phyloP scores from a whole-genome alignment of 2,113 vertebrate genomes.

The Cisticola juncidis region DNA sequence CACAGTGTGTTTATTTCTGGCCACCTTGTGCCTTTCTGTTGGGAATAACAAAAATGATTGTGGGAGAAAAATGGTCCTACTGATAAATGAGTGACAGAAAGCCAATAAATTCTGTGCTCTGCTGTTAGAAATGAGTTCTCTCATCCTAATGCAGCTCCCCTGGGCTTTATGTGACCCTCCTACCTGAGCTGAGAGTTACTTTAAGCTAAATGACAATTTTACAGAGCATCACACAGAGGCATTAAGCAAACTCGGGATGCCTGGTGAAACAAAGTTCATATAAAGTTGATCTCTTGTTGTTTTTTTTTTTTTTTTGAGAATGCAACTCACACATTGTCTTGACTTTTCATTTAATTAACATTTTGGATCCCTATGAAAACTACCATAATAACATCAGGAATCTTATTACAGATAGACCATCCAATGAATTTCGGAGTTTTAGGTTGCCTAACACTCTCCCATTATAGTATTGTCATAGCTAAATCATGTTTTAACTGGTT shows the following conservation, averaged over 20 bases:
- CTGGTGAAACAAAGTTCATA: background rate
- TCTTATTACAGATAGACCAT: background rate
- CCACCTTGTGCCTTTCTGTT: background rate
- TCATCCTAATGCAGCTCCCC: background rate
- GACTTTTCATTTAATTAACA: background rate
- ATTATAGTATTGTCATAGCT: background rate
- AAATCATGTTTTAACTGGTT: constrained; percentile 35
- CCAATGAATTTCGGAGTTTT: background rate
- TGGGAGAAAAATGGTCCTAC: background rate
- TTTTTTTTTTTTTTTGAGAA: background rate
- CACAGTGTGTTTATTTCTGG: background rate
- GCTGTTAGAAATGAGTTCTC: background rate
- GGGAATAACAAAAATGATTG: background rate
- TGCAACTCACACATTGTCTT: background rate
- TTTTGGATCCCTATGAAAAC: background rate
- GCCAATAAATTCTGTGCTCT: background rate
- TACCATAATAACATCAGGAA: background rate
- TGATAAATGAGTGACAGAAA: background rate
- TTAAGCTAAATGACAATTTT: background rate
- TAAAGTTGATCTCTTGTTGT: background rate
- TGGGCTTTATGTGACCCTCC: background rate
- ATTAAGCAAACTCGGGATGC: background rate
- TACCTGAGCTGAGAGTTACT: background rate
- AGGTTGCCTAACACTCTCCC: background rate
- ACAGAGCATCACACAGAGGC: background rate